A percentile compares a stretch with the other conserved stretches of the same genome.
Evolutionary conservation across 2,888 invertebrate genomes (phyloP).

Genomic region (Eupithecia dodoneata): DNA sequence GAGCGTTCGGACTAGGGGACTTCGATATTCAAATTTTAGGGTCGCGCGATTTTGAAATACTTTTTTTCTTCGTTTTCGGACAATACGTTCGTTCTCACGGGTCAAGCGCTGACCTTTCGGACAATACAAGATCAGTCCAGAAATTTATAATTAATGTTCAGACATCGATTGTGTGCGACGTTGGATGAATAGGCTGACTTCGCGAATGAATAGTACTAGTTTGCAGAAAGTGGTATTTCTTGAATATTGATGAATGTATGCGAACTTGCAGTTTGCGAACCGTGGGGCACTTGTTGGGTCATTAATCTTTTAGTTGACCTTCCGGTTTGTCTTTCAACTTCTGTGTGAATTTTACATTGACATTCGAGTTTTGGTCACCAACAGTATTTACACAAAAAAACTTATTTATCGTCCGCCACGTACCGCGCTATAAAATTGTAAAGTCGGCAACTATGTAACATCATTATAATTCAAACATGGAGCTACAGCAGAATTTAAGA

Average conservation of each 20-base stretch:
- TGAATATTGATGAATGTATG: slow-evolving; percentile 76
- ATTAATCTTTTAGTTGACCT: slow-evolving; percentile 72
- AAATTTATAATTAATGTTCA: slow-evolving; percentile 81
- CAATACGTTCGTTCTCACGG: slow-evolving; percentile 76
- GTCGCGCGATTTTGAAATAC: slow-evolving; percentile 71
- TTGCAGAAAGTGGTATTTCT: slow-evolving; percentile 77
- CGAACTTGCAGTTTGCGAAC: slow-evolving; percentile 36
- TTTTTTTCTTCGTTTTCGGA: slow-evolving; percentile 58
- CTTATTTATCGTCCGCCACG: not conserved
- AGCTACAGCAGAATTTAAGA: not conserved
- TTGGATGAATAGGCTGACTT: slow-evolving; percentile 34
- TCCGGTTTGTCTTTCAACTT: slow-evolving; percentile 55
- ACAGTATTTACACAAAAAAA: not conserved
- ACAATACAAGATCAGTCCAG: slow-evolving; percentile 72
- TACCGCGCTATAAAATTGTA: not conserved
- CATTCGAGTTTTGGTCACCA: slow-evolving; percentile 5
- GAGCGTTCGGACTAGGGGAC: slow-evolving; percentile 56
- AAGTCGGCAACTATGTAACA: not conserved
- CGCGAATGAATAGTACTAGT: slow-evolving; percentile 67
- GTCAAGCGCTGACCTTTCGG: slow-evolving; percentile 79
- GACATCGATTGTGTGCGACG: slow-evolving; percentile 65
- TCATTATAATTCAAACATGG: not conserved
- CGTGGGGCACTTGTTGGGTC: slow-evolving; percentile 67
- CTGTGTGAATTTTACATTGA: slow-evolving; percentile 33
- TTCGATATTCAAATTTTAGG: slow-evolving; percentile 81